Evolutionary conservation across 2,888 invertebrate species (phyloP).

Genomic region (Lepidocyrtoides sp.): DNA sequence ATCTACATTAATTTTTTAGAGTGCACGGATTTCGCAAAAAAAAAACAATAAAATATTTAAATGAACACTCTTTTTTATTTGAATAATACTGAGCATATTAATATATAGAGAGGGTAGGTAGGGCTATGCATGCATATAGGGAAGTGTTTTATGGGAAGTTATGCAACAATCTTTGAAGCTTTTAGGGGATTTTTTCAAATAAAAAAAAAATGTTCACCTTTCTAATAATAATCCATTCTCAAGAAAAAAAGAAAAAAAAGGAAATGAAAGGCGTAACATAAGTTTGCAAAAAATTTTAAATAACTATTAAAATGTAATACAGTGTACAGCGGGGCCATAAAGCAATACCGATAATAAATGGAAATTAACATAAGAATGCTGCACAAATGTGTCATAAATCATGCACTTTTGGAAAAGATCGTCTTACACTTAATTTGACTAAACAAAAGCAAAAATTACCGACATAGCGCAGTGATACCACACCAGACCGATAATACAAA

Average conservation of each 20-base stretch:
- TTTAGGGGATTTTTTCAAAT: background rate
- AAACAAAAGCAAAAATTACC: constrained; percentile 38
- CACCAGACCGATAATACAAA: background rate
- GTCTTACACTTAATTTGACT: constrained; percentile 13
- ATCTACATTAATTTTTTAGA: background rate
- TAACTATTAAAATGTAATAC: background rate
- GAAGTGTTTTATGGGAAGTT: constrained; percentile 34
- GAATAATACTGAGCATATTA: constrained; percentile 11
- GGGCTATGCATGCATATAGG: constrained; percentile 13
- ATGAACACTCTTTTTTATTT: constrained; percentile 17
- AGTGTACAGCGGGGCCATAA: background rate
- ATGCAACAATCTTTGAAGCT: background rate
- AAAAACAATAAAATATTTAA: constrained; percentile 21
- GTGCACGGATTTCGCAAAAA: constrained; percentile 28
- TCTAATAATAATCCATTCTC: background rate
- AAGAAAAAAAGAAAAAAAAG: background rate
- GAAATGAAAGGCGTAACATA: constrained; percentile 39
- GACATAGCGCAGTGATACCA: background rate
- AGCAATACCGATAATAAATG: constrained; percentile 15
- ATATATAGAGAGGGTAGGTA: constrained; percentile 12
- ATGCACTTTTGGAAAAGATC: constrained; percentile 2
- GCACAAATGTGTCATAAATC: constrained; percentile 32
- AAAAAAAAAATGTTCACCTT: background rate
- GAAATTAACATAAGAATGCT: constrained; percentile 1
- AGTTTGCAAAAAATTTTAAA: constrained; percentile 13